phyloP scores from a whole-genome alignment of 2,797 vertebrate species.

The Sitta carolinensis region DNA sequence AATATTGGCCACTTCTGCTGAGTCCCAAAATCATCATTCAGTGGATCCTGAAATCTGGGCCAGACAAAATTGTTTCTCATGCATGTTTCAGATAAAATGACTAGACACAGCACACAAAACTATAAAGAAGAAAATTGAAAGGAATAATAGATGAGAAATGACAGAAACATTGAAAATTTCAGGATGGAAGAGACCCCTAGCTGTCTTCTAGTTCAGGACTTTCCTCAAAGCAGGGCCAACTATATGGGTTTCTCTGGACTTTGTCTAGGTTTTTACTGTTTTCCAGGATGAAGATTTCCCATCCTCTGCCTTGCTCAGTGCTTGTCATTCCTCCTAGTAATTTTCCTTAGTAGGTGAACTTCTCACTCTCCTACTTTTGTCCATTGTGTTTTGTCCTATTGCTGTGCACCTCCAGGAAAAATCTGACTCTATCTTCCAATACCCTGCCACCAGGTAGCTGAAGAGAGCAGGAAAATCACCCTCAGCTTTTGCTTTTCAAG shows the following conservation, averaged over 20 bases:
- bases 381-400: background rate
- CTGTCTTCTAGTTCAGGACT: background rate
- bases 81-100: background rate
- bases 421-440: background rate
- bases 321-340: background rate
- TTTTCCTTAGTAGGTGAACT: background rate
- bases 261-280: background rate
- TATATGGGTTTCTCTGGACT: background rate
- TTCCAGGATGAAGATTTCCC: background rate
- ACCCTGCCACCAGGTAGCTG: background rate
- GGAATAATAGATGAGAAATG: background rate
- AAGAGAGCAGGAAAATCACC: background rate
- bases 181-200: background rate
- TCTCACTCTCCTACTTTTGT: background rate
- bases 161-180: background rate
- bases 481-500: background rate
- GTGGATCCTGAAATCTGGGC: background rate
- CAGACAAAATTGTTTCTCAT: background rate
- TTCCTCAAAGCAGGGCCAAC: background rate
- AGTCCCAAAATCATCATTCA: background rate
- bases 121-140: background rate
- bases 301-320: background rate
- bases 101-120: background rate
- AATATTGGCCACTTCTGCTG: background rate
- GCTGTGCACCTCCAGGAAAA: background rate